These are phyloP conservation scores for Chitala chitala DNA, from an alignment of 2,113 vertebrate genomes.

Conservation along the genomic window DNA sequence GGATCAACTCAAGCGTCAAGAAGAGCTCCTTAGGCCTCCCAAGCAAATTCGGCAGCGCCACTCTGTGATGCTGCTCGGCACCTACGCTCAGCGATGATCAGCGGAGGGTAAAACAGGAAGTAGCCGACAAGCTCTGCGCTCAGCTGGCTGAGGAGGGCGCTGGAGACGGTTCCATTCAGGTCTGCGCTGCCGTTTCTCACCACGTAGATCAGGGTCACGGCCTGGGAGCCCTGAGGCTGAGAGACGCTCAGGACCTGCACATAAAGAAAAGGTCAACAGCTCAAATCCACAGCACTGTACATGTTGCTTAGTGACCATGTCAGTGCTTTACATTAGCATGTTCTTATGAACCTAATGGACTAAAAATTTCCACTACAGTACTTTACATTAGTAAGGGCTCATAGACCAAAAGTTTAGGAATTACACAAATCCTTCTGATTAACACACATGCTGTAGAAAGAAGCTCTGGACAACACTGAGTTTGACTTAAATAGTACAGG, in stretches of 20 bases:
- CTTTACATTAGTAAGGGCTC: no score
- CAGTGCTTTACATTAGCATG: no score
- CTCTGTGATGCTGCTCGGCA: constrained; percentile 28
- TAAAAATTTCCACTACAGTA: no score
- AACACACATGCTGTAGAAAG: no score
- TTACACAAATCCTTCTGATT: no score
- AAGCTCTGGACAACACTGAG: no score
- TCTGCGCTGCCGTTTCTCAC: constrained; percentile 80
- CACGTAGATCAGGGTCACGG: constrained; percentile 82
- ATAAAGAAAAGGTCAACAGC: no score
- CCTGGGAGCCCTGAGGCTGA: constrained; percentile 67
- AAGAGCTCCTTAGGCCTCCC: no score
- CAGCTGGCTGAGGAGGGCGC: constrained; percentile 87
- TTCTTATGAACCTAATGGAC: no score
- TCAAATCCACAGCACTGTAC: neutral
- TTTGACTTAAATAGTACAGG: no score
- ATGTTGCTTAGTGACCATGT: no score
- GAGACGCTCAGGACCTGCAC: constrained; percentile 82
- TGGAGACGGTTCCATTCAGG: constrained; percentile 84
- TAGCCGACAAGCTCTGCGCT: constrained; percentile 92
- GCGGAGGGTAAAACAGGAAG: constrained; percentile 89
- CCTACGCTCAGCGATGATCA: constrained; percentile 95
- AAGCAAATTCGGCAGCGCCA: neutral
- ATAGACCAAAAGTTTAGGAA: no score
- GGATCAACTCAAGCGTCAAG: neutral